Evolutionary conservation across 2,113 vertebrate species (phyloP).

Genomic region (Rhinichthys klamathensis): DNA sequence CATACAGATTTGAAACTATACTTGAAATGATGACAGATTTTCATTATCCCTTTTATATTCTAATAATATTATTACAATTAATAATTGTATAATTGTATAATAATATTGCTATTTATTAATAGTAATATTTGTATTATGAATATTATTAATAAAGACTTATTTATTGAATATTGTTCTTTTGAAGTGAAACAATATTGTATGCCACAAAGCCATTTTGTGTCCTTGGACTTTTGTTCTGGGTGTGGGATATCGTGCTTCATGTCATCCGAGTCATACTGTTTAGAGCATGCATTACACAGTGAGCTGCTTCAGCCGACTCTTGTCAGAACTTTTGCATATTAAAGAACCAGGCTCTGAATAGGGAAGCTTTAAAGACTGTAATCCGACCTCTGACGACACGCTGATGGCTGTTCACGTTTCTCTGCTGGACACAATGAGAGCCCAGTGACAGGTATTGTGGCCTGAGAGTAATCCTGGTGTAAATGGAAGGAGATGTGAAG

Average conservation of each 20-base stretch:
- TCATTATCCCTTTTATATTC: neutral
- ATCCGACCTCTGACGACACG: slow-evolving; percentile 51
- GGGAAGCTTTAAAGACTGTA: slow-evolving; percentile 38
- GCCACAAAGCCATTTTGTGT: slow-evolving; percentile 4
- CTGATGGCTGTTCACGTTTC: slow-evolving; percentile 45
- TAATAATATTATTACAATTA: neutral
- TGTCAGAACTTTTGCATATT: slow-evolving; percentile 47
- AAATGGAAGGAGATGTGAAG: slow-evolving; percentile 16
- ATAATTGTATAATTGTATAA: neutral
- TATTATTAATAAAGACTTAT: too few species aligned
- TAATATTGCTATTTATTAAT: neutral
- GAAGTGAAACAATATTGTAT: slow-evolving; percentile 21
- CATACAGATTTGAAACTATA: neutral
- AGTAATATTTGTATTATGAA: too few species aligned
- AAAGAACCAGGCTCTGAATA: slow-evolving; percentile 42
- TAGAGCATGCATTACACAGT: slow-evolving; percentile 20
- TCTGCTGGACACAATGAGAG: slow-evolving; percentile 46
- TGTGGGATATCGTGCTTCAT: slow-evolving; percentile 14
- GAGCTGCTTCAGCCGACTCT: slow-evolving; percentile 25
- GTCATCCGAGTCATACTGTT: slow-evolving; percentile 45
- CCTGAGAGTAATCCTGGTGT: slow-evolving; percentile 39
- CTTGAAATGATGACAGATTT: neutral
- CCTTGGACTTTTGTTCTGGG: slow-evolving; percentile 5
- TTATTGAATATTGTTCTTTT: too few species aligned
- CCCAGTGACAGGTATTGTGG: slow-evolving; percentile 53